A percentile compares a stretch with the other conserved stretches of the same genome.
These are phyloP conservation scores for Propithecus perrieri DNA, from an alignment of 2,797 vertebrate species.

Conservation along the genomic window DNA sequence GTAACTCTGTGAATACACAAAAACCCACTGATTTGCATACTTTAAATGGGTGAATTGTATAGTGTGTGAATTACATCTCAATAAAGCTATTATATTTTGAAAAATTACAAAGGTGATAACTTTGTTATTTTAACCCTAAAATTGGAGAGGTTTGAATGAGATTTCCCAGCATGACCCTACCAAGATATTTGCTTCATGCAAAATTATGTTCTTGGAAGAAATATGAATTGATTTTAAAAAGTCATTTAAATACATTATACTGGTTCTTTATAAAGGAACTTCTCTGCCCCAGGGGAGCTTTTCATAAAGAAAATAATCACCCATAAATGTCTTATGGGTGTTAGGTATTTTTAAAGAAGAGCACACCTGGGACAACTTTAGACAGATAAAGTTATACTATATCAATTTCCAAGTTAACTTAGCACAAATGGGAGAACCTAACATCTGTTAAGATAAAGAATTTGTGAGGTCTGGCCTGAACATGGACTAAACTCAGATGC, in stretches of 20 bases:
- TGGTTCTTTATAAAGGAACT: not conserved
- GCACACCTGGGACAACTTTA: not conserved
- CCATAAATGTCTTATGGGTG: not conserved
- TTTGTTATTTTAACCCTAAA: constrained; percentile 56
- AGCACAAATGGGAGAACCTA: not conserved
- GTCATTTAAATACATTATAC: not conserved
- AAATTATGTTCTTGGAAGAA: constrained; percentile 19
- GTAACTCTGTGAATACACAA: constrained; percentile 28
- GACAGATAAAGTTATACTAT: not conserved
- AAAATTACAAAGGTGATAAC: constrained; percentile 54
- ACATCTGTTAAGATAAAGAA: not conserved
- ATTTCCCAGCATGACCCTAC: not conserved
- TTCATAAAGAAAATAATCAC: constrained; percentile 44
- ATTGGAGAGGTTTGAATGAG: not conserved
- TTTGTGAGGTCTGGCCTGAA: not conserved
- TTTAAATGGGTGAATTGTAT: not conserved
- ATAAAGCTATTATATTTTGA: not conserved
- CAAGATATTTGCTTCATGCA: constrained; percentile 19
- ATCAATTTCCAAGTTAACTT: constrained; percentile 15
- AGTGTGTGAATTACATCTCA: not conserved
- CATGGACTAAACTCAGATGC: not conserved
- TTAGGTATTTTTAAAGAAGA: constrained; percentile 21
- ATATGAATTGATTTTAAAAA: constrained; percentile 34
- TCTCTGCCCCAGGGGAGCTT: not conserved
- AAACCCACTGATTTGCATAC: not conserved